Base-by-base conservation (phyloP, 1,140 invertebrate species). In the Magallana angulata region DNA sequence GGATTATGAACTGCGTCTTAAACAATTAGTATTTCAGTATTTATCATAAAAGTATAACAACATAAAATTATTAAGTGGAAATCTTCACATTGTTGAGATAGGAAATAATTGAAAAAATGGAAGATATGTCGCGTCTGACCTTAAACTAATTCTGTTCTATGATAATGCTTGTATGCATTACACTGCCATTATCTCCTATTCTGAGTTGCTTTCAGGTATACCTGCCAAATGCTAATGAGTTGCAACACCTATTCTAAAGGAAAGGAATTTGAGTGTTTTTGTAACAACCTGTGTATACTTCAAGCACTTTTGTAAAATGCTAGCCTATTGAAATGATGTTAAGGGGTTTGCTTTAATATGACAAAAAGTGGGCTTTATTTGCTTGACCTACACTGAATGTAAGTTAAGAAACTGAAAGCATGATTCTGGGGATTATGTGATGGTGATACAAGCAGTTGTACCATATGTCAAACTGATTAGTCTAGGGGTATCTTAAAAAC, bases 171-270 rank as follows among this genome's bases (percentile, higher is more conserved):
- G 12, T 58, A 57, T 57, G 71, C 30, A 36, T 64, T 68, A 7
- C 68, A 86, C 12, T 80, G 76, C 64, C 84, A 86, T 76, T 57
- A 9, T 9, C 71, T 18, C 57, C 24, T 80, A 7, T 3, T 24
- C 59, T 86, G 57, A 11, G 80, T 76, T 58, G 9, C 80, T 57
- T 24, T 86, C 71, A 57, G 64, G 9, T 12, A 6, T 24, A n/a
- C 57, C 71, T n/a, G 18, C n/a, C 16, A 81, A 12, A 56, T 57
- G 58, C 56, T 48, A 30, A 57, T 57, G 48, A 6, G 71, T 86
- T 59, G 68, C 85, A 36, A 18, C 48, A 16, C 85, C 85, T 58
- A 86, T 86, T 18, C 85, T 56, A 57, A 86, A 86, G 6, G 85
- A 86, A 86, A 80, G 85, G 1, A 68, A 56, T 48, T 81, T 81